A percentile compares a stretch with the other conserved stretches of the same genome.
Conservation (phyloP, 1,140 invertebrate genomes). For the Oryctes rhinoceros region DNA sequence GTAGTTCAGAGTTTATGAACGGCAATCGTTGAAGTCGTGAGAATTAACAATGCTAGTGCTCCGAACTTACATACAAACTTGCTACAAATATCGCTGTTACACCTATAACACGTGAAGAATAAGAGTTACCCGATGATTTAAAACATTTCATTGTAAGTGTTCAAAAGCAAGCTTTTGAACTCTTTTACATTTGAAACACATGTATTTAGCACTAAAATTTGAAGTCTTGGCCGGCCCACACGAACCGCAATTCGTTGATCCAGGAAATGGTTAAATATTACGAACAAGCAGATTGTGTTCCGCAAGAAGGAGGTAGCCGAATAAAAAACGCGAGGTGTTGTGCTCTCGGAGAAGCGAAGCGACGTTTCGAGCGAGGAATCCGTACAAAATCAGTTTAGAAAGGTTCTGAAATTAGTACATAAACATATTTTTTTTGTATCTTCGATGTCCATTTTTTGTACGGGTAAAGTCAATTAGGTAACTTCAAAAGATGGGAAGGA, state of each 20-base stretch:
- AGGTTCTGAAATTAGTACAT: too few relatives aligned
- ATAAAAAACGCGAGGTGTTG: too few relatives aligned
- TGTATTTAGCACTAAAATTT: background rate
- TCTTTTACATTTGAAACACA: background rate
- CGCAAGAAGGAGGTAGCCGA: too few relatives aligned
- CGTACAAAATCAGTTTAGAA: too few relatives aligned
- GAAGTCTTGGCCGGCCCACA: background rate
- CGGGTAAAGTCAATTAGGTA: too few relatives aligned
- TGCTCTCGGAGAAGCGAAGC: too few relatives aligned
- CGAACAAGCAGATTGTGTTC: slow-evolving; percentile 1
- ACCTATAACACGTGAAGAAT: background rate
- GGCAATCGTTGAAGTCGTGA: too few relatives aligned
- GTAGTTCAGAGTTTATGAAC: background rate
- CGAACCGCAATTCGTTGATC: background rate
- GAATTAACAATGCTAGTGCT: background rate
- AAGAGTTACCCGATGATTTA: background rate
- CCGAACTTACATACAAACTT: background rate
- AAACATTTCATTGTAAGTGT: background rate
- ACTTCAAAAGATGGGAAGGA: too few relatives aligned
- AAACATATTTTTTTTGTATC: too few relatives aligned
- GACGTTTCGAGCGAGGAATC: too few relatives aligned
- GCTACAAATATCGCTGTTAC: background rate
- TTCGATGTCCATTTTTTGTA: too few relatives aligned
- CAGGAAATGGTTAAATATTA: background rate
- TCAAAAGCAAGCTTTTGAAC: background rate